Conservation (phyloP, 2,888 invertebrate genomes). For the Scaptomyza flava region DNA sequence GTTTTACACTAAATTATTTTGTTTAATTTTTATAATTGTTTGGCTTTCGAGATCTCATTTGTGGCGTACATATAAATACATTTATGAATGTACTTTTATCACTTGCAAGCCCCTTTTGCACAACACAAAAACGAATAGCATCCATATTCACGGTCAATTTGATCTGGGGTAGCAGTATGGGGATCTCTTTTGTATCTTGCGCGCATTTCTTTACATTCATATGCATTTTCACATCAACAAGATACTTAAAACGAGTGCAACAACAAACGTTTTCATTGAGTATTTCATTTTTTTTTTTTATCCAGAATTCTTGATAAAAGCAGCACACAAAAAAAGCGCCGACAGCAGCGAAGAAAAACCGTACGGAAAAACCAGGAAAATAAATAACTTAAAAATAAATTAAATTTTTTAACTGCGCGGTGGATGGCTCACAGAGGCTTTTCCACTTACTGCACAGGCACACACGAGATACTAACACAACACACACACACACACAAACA, state of each 20-base stretch:
- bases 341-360: slow-evolving; percentile 37
- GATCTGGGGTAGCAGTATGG: slow-evolving; percentile 34
- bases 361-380: slow-evolving; percentile 39
- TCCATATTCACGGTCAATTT: slow-evolving; percentile 70
- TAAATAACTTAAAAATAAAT: slow-evolving; percentile 75
- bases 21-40: background rate
- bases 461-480: slow-evolving; percentile 1
- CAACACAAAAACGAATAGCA: slow-evolving; percentile 30
- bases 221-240: slow-evolving; percentile 16
- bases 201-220: slow-evolving; percentile 9
- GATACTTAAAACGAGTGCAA: slow-evolving; percentile 13
- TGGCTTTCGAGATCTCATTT: slow-evolving; percentile 34
- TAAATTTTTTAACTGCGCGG: slow-evolving; percentile 60
- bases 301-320: slow-evolving; percentile 64
- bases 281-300: slow-evolving; percentile 49
- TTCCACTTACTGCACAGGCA: slow-evolving; percentile 56
- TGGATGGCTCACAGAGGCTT: slow-evolving; percentile 56
- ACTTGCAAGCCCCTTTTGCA: slow-evolving; percentile 28
- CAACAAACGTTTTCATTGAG: slow-evolving; percentile 70
- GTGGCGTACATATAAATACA: slow-evolving; percentile 19
- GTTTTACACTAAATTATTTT: background rate
- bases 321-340: slow-evolving; percentile 50
- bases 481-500: slow-evolving; percentile 10
- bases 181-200: background rate
- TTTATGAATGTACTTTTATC: slow-evolving; percentile 11